Base-by-base conservation (phyloP, 1,140 invertebrate species). In the Pantala flavescens region DNA sequence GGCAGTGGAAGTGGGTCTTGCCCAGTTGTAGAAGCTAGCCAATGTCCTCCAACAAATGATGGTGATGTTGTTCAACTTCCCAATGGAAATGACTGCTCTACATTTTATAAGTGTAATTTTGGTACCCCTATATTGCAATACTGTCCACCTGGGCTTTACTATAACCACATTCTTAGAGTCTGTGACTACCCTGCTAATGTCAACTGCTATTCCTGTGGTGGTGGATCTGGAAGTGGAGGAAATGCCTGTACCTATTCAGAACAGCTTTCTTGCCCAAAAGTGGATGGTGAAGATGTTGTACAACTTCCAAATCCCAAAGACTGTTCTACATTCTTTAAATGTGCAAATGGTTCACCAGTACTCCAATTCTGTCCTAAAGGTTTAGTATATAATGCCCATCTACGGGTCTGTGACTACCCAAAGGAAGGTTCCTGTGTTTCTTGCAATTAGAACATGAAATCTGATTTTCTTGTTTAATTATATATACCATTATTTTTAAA, bases 361-460 rank as follows among this genome's bases (percentile, higher is more conserved):
- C 78, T 82, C 14, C 82, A 83, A 78, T 11, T 73, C 9, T 90
- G 89, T 76, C 84, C 85, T 1, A 72, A 76, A 5, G 83, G 82
- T 0, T 79, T 89, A 0, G 83, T 85, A 73, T 89, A 88, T 80
- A 87, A 89, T 77, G 77, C 83, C 7, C 43, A 78, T 0, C 76
- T 81, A 0, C 80, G 82, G 76, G 81, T 84, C 7, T 90, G 88
- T 77, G 88, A 89, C 78, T 89, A 83, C 82, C 82, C 81, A 0
- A 55, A 78, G 0, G 79, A 79, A n/a, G 86, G 85, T 9, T 81
- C 83, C n/a, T 88, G 87, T 71, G 19, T 21, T 23, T 11, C 43
- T n/a, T 24, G 73, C 19, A 0, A 74, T 23, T n/a, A 70, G n/a
- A 21, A 70, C 11, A 21, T n/a, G 63, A 2, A 70, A n/a, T 23